A percentile compares a stretch with the other conserved stretches of the same genome.
Conservation (phyloP, 2,113 vertebrate species). For the Seriola aureovittata region DNA sequence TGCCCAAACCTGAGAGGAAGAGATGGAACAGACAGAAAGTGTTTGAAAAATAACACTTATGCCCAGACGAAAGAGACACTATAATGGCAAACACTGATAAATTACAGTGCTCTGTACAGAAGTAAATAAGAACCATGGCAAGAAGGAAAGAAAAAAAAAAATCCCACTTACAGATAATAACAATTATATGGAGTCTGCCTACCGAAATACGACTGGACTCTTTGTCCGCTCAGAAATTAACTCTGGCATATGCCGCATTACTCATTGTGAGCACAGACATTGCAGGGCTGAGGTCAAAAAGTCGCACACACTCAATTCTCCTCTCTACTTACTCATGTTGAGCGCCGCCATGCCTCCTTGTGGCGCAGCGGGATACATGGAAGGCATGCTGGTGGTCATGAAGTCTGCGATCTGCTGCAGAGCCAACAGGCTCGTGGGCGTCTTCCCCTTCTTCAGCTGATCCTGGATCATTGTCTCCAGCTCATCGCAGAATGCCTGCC, state of each 20-base stretch:
- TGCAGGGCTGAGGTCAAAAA: conserved; percentile 29
- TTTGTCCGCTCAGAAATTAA: conserved; percentile 31
- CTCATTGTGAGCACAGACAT: conserved; percentile 39
- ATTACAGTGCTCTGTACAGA: neutral
- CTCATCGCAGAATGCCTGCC: conserved; percentile 98
- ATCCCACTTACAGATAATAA: neutral
- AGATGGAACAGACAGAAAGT: neutral
- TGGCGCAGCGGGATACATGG: conserved; percentile 94
- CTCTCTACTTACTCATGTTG: conserved; percentile 94
- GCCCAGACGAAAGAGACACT: neutral
- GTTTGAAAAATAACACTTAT: neutral
- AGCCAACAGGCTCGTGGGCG: conserved; percentile 94
- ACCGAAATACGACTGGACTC: conserved; percentile 23
- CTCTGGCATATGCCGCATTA: conserved; percentile 25
- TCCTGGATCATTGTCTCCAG: conserved; percentile 99
- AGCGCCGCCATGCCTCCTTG: conserved; percentile 97
- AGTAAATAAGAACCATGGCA: neutral
- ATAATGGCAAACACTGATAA: neutral
- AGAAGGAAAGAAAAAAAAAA: neutral
- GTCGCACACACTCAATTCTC: conserved; percentile 15
- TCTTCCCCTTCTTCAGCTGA: conserved; percentile 98
- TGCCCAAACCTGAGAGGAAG: conserved; percentile 90
- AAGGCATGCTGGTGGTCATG: conserved; percentile 95
- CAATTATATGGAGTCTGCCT: neutral
- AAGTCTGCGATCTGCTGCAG: conserved; percentile 99